Base-by-base conservation (phyloP, 2,113 vertebrate genomes). In the Muscicapa adusta region DNA sequence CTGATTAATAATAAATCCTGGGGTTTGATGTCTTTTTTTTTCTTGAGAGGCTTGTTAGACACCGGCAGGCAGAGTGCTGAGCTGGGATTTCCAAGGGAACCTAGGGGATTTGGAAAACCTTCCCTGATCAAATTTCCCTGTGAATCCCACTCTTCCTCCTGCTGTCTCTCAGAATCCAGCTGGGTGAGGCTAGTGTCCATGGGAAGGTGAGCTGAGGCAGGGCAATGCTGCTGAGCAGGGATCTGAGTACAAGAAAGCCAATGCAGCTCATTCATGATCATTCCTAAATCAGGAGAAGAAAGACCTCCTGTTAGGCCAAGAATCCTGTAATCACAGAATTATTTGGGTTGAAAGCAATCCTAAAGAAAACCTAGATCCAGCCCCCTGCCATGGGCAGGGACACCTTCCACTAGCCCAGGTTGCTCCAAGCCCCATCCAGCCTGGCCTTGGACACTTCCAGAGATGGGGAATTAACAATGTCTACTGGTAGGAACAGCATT, bases 1-100 rank as follows among this genome's bases (percentile, higher is more conserved):
- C 43, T 88, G 95, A 95, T 94, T 94, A 76, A 74, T 85, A 77
- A 67, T 80, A 95, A 93, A 71, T 51, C 89, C 87, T 73, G 14
- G n/a, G 24, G 85, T 63, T 91, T 88, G 58, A 57, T 83, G 47
- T 82, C 48, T 83, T 56, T 78, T 91, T 91, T 66, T 68, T 89
- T 45, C 56, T 62, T 66, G 78, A 91, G 78, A 76, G 54, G 54
- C 89, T 97, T 0, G 9, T 96, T 95, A 95, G 87, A n/a, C 75
- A 85, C 14, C 36, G 34, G 38, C 71, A 74, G 68, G 56, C 76
- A 91, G 58, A 45, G 58, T 57, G 77, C 71, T 93, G 85, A 95
- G 74, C 71, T 73, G 89, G 61, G 84, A 91, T 89, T 92, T 78
- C 62, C 87, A 80, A 57, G n/a, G 38, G 58, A 83, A 73, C 62